Evolutionary conservation across 1,140 invertebrate species (phyloP), one percentile per base, ranked within the genome.

Genomic region (Coptotermes formosanus): DNA sequence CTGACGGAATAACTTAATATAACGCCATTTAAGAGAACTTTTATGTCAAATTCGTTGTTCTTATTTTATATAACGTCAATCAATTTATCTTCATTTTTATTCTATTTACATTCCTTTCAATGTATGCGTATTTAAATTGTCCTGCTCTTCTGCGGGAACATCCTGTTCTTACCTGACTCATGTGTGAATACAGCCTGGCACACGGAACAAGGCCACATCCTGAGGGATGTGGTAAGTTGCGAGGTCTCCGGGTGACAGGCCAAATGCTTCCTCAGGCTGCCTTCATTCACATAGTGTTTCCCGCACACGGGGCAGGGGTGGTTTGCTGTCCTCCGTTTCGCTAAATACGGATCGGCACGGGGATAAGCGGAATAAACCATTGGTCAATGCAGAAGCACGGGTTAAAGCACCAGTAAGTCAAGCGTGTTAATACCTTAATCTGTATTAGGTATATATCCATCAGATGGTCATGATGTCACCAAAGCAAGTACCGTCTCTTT

Each of bases 201-300:
- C 69, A 98, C 97, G 87, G 96, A 97, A 91, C 97, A 98, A 25
- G 97, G 97, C 96, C 97, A 97, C 97, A 98, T 98, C 89, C 97
- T 93, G 84, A 98, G 93, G 87, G 95, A 95, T 89, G 95, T 96
- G 88, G 96, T 95, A 82, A 97, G 93, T 90, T 97, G 97, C 88
- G 95, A 94, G 82, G 96, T 97, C 93, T 98, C 97, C 30, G 97
- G 97, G 92, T 98, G 97, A 89, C 96, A 97, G 86, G 96, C 96
- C 88, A 98, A 93, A 91, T 98, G 97, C 91, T 98, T 98, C 88
- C 97, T 94, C 87, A 98, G 92, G 87, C 96, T 97, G 87, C 97
- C 97, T 92, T 98, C 97, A 92, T 98, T 98, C 88, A 98, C 97
- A 92, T 98, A 98, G 91, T 97, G 96, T 91, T 98, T 98, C 86